A percentile compares a stretch with the other conserved stretches of the same genome.
Evolutionary conservation across 1,140 invertebrate species (phyloP).

Genomic region (Heterodera carotae): DNA sequence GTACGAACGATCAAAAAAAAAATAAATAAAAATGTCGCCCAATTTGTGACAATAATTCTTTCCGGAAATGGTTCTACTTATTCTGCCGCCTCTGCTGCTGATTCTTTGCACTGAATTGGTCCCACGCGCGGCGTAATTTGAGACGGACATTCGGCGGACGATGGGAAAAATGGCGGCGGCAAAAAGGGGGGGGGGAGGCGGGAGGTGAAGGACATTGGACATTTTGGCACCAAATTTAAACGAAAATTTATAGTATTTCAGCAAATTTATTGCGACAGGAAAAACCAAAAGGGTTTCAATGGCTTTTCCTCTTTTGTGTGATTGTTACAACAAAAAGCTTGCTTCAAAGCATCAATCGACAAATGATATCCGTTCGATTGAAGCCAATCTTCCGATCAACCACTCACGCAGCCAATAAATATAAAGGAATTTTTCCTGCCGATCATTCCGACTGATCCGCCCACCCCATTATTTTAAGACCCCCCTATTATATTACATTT

Average conservation of each 20-base stretch:
- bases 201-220: background rate
- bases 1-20: background rate
- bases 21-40: background rate
- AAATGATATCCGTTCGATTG: background rate
- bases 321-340: too few species aligned
- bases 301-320: too few species aligned
- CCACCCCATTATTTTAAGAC: background rate
- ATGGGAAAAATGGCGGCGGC: background rate
- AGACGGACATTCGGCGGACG: background rate
- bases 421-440: background rate
- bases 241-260: background rate
- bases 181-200: too few species aligned
- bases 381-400: background rate
- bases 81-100: background rate
- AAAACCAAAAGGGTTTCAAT: too few species aligned
- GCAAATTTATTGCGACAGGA: too few species aligned
- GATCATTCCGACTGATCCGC: background rate
- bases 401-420: too few species aligned
- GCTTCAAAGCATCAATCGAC: background rate
- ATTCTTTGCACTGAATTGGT: background rate
- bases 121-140: slow-evolving; percentile 1
- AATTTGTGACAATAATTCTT: background rate
- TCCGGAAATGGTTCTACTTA: background rate
- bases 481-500: background rate
- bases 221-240: slow-evolving; percentile 1